Evolutionary conservation across 2,888 invertebrate species (phyloP).

Genomic region (Eristalis tenax): DNA sequence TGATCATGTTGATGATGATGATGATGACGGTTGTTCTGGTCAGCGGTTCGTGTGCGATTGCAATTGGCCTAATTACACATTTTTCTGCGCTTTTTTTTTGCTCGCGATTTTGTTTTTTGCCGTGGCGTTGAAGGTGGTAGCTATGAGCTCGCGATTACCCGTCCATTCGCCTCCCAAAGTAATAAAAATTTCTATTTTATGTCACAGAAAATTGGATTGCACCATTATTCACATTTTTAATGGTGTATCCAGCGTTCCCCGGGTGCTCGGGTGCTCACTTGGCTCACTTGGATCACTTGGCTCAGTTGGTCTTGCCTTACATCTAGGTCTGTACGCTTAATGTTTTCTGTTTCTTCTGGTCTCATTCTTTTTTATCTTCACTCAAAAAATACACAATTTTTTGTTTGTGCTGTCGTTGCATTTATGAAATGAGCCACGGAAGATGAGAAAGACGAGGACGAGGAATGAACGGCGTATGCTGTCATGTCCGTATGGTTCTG

Average conservation of each 20-base stretch:
- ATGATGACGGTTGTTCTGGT: slow-evolving; percentile 1
- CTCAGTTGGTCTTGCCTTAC: slow-evolving; percentile 44
- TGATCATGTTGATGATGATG: neutral
- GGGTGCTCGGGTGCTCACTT: neutral
- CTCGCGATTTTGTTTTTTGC: neutral
- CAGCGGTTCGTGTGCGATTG: slow-evolving; percentile 36
- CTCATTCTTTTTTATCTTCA: slow-evolving; percentile 11
- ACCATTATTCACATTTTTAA: slow-evolving; percentile 72
- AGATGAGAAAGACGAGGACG: neutral
- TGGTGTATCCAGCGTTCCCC: slow-evolving; percentile 23
- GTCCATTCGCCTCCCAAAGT: slow-evolving; percentile 61
- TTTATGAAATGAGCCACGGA: slow-evolving; percentile 37
- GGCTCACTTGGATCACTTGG: neutral
- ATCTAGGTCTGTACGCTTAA: slow-evolving; percentile 67
- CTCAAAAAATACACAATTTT: neutral
- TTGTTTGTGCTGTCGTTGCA: slow-evolving; percentile 57
- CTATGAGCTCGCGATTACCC: slow-evolving; percentile 29
- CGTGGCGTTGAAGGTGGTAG: slow-evolving; percentile 8
- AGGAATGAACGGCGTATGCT: neutral
- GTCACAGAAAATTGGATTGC: slow-evolving; percentile 71
- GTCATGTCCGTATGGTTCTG: slow-evolving; percentile 8
- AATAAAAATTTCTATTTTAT: slow-evolving; percentile 69
- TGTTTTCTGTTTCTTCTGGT: slow-evolving; percentile 37
- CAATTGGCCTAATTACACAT: slow-evolving; percentile 71
- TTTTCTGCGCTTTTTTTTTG: neutral